Percentiles rank a stretch among this genome's conserved stretches.
phyloP scores from a whole-genome alignment of 2,797 vertebrate species.

The Fistularia commersonii region DNA sequence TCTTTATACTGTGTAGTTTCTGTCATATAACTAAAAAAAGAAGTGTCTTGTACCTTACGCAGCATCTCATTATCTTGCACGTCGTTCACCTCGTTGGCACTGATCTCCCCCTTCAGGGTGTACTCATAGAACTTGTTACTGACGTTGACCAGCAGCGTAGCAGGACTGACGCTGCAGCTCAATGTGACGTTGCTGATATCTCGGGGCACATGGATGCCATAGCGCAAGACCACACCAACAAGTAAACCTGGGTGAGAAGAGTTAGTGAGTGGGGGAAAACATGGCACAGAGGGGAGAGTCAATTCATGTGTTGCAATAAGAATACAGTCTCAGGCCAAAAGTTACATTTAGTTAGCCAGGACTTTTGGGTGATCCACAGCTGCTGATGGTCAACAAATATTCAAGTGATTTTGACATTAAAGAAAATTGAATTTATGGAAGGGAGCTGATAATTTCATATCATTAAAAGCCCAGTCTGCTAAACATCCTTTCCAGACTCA shows the following conservation, averaged over 20 bases:
- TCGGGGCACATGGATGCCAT: conserved; percentile 88
- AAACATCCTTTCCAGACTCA: no score
- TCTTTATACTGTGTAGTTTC: neutral
- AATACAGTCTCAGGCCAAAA: no score
- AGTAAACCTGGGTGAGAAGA: conserved; percentile 80
- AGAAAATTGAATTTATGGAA: no score
- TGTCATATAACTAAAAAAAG: neutral
- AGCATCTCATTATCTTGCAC: conserved; percentile 96
- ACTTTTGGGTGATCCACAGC: no score
- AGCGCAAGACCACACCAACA: conserved; percentile 90
- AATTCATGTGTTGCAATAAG: neutral
- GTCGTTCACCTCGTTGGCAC: conserved; percentile 79
- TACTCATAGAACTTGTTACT: conserved; percentile 96
- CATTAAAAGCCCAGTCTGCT: no score
- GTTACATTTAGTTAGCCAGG: no score
- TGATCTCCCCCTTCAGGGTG: conserved; percentile 91
- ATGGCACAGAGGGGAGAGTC: neutral
- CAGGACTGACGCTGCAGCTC: conserved; percentile 89
- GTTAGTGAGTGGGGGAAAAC: neutral
- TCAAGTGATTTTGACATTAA: no score
- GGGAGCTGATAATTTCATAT: no score
- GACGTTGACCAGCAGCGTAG: conserved; percentile 91
- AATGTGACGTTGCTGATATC: conserved; percentile 84
- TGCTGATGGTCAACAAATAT: no score
- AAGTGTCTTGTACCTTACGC: conserved; percentile 83